These are phyloP conservation scores for Harpagoxenus sublaevis DNA, from an alignment of 2,888 invertebrate species.

Conservation along the genomic window DNA sequence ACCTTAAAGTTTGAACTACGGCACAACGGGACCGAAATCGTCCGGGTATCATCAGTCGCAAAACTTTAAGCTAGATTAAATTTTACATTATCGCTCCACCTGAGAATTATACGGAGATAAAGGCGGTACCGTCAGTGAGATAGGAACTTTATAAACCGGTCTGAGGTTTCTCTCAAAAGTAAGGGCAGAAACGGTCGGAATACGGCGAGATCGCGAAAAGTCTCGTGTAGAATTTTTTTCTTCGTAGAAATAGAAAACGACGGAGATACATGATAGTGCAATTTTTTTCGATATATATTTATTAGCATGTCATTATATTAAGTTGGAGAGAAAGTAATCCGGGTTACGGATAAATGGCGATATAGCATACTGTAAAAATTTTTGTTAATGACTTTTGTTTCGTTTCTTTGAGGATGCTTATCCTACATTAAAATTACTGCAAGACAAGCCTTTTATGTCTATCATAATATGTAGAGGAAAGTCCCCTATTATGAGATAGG, in stretches of 20 bases:
- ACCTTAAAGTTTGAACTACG: conserved; percentile 25
- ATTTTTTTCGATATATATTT: neutral
- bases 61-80: conserved; percentile 46
- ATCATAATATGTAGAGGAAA: too few relatives aligned
- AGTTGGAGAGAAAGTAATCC: too few relatives aligned
- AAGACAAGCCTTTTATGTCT: too few relatives aligned
- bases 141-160: conserved; percentile 37
- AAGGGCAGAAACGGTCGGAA: neutral
- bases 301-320: neutral
- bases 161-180: conserved; percentile 27
- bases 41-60: conserved; percentile 29
- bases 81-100: conserved; percentile 41
- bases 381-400: too few relatives aligned
- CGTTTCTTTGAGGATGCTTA: too few relatives aligned
- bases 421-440: too few relatives aligned
- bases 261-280: neutral
- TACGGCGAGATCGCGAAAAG: neutral
- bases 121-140: conserved; percentile 24
- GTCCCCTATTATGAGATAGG: too few relatives aligned
- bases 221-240: neutral
- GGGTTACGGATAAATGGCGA: too few relatives aligned
- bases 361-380: too few relatives aligned
- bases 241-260: conserved; percentile 9
- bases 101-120: conserved; percentile 42
- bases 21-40: conserved; percentile 10